Conservation (phyloP, 2,797 vertebrate species). For the Hapalemur alaotrensis region DNA sequence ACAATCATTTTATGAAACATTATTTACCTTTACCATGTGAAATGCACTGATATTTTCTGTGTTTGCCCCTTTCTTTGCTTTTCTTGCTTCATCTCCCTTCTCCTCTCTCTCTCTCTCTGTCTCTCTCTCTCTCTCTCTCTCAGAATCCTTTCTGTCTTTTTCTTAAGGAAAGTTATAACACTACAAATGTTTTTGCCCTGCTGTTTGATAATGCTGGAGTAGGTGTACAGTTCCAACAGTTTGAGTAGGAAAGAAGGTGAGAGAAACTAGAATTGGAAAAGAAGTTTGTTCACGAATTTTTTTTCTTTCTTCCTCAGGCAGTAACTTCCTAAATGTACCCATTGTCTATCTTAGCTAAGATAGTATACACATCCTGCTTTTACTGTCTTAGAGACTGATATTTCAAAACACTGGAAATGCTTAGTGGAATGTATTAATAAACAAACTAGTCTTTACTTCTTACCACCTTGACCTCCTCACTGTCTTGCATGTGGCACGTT, state of each 20-base stretch:
- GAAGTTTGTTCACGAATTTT: background rate
- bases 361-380: background rate
- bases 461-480: background rate
- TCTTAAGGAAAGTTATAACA: background rate
- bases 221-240: background rate
- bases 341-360: background rate
- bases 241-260: background rate
- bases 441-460: background rate
- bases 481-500: background rate
- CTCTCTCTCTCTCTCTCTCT: background rate
- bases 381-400: background rate
- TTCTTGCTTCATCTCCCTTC: background rate
- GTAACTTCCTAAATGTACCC: background rate
- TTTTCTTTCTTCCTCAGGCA: background rate
- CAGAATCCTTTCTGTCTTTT: background rate
- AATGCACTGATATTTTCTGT: background rate
- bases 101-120: background rate
- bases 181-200: background rate
- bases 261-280: background rate
- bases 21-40: background rate
- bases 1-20: background rate
- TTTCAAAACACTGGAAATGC: background rate
- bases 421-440: background rate
- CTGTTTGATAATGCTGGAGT: conserved; percentile 4
- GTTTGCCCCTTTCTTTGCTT: background rate